Evolutionary conservation across 1,140 invertebrate genomes (phyloP).

Genomic region (Aphis gossypii): DNA sequence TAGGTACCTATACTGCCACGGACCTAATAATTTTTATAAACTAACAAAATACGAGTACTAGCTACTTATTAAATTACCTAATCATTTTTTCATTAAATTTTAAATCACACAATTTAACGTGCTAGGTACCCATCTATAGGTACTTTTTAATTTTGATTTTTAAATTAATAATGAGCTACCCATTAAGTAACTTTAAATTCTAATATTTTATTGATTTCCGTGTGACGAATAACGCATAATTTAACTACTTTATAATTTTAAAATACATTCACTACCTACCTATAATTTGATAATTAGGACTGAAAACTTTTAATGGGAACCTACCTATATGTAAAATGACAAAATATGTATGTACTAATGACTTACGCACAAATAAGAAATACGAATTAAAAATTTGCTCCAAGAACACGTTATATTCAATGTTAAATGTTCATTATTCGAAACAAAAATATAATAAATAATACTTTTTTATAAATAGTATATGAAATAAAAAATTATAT

Average conservation of each 20-base stretch:
- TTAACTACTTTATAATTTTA: neutral
- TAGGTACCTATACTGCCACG: too few species aligned
- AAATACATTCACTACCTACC: neutral
- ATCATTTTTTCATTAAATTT: neutral
- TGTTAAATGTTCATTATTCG: neutral
- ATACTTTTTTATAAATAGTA: too few species aligned
- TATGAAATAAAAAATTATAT: too few species aligned
- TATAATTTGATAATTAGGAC: neutral
- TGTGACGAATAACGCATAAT: neutral
- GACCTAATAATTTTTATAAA: neutral
- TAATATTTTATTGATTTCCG: neutral
- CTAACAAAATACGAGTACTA: neutral
- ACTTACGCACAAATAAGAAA: neutral
- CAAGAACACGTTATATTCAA: too few species aligned
- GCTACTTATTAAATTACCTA: neutral
- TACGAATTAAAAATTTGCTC: neutral
- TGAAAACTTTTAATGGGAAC: neutral
- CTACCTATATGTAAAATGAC: neutral
- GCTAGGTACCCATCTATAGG: neutral
- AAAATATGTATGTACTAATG: neutral
- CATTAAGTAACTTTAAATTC: neutral
- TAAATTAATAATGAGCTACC: neutral
- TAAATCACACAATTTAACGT: neutral
- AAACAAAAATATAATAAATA: too few species aligned
- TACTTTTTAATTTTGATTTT: neutral